Percentiles rank a stretch among this genome's conserved stretches.
Conservation (phyloP, 37 sponge, comb jelly and placozoan genomes). For the Halichondria panicea region DNA sequence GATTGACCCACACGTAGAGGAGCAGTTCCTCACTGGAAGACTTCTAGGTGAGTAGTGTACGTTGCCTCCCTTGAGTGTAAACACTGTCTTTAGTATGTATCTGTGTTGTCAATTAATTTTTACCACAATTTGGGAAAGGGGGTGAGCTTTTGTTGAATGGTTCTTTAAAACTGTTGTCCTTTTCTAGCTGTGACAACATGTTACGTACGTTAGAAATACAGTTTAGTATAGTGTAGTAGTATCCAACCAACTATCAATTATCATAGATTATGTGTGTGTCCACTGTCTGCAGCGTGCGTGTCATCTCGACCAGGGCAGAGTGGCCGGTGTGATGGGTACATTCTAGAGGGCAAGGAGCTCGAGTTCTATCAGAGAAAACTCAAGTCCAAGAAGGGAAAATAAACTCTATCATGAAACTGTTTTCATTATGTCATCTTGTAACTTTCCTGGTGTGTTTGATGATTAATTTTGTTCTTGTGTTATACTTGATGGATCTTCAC, state of each 20-base stretch:
- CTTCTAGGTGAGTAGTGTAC: constrained; percentile 85
- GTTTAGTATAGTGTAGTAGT: too few species aligned
- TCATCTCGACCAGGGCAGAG: constrained; percentile 97
- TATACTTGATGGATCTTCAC: too few species aligned
- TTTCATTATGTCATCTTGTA: not conserved
- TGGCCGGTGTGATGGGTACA: constrained; percentile 97
- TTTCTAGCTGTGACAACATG: too few species aligned
- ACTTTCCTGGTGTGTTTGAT: not conserved
- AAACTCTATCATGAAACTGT: not conserved
- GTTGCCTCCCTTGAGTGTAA: too few species aligned
- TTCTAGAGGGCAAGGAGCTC: constrained; percentile 95
- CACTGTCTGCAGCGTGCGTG: constrained; percentile 80
- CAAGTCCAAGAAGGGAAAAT: constrained; percentile 92
- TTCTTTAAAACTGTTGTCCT: too few species aligned
- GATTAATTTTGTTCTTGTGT: not conserved
- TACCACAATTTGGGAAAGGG: too few species aligned
- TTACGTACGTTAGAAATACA: too few species aligned
- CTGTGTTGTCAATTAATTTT: too few species aligned
- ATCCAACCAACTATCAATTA: too few species aligned
- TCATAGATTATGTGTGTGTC: too few species aligned
- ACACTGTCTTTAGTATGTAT: too few species aligned
- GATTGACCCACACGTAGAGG: constrained; percentile 89
- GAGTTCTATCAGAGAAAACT: constrained; percentile 96
- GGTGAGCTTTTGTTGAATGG: too few species aligned
- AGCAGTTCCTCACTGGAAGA: constrained; percentile 95